Conservation (phyloP, 2,113 vertebrate species). For the Cairina moschata region DNA sequence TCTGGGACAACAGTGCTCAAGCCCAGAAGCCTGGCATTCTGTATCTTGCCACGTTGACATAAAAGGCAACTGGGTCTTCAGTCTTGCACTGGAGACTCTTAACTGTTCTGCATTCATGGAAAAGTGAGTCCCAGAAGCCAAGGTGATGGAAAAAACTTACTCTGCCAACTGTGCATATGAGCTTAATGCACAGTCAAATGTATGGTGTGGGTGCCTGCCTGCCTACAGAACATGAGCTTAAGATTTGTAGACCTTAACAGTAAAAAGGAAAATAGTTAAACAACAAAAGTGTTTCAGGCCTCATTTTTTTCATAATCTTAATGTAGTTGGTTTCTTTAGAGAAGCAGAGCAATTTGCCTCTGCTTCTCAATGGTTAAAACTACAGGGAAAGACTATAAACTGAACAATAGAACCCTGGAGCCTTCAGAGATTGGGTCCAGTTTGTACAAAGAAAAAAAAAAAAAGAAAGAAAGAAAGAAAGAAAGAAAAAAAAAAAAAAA, state of each 20-base stretch:
- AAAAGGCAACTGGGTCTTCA: background rate
- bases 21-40: slow-evolving; percentile 13
- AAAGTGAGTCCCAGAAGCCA: background rate
- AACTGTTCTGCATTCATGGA: background rate
- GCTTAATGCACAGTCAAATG: background rate
- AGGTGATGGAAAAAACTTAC: background rate
- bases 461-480: background rate
- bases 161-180: background rate
- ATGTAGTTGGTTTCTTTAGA: background rate
- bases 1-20: background rate
- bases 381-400: slow-evolving; percentile 45
- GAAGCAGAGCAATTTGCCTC: background rate
- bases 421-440: slow-evolving; percentile 26
- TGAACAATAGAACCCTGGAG: slow-evolving; percentile 53
- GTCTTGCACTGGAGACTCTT: background rate
- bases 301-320: background rate
- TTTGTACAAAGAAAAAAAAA: background rate
- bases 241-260: background rate
- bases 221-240: background rate
- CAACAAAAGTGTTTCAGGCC: background rate
- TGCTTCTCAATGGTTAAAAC: slow-evolving; percentile 51
- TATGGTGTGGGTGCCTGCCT: background rate
- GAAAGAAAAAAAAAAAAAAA: background rate
- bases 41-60: background rate
- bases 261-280: background rate